A percentile compares a stretch with the other conserved stretches of the same genome.
phyloP scores from a whole-genome alignment of 2,888 invertebrate genomes.

The Pseudococcus viburni region DNA sequence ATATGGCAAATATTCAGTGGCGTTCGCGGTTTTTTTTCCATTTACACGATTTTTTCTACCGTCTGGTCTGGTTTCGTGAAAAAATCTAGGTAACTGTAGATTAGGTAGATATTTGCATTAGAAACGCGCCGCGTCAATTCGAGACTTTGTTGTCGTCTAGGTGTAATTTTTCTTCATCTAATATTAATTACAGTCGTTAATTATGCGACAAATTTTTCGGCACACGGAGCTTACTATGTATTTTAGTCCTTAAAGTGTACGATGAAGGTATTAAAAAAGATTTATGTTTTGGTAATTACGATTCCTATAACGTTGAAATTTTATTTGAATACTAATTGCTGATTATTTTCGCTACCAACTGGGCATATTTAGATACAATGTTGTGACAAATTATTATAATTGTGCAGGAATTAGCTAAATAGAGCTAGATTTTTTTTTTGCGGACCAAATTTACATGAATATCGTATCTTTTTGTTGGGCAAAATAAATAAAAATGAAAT shows the following conservation, averaged over 20 bases:
- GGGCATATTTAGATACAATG: not conserved
- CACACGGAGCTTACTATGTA: not conserved
- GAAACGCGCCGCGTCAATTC: not conserved
- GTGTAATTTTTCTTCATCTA: not conserved
- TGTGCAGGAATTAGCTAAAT: not conserved
- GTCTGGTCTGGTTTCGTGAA: not conserved
- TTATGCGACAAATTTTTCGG: not conserved
- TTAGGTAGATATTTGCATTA: slow-evolving; percentile 12
- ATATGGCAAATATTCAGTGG: not conserved
- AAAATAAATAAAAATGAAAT: not conserved
- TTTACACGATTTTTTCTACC: not conserved
- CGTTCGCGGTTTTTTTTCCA: not conserved
- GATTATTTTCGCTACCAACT: not conserved
- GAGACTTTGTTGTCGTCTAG: not conserved
- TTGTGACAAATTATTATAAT: not conserved
- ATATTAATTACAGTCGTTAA: not conserved
- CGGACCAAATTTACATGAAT: not conserved
- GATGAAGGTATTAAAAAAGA: not conserved
- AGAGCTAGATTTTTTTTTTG: not conserved
- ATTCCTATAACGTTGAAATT: not conserved
- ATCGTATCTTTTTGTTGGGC: not conserved
- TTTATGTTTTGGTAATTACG: not conserved
- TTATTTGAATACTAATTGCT: not conserved
- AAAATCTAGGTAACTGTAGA: not conserved
- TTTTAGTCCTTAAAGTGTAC: not conserved